These are phyloP conservation scores for Xerus inauris DNA, from an alignment of 2,113 vertebrate species.

Conservation along the genomic window DNA sequence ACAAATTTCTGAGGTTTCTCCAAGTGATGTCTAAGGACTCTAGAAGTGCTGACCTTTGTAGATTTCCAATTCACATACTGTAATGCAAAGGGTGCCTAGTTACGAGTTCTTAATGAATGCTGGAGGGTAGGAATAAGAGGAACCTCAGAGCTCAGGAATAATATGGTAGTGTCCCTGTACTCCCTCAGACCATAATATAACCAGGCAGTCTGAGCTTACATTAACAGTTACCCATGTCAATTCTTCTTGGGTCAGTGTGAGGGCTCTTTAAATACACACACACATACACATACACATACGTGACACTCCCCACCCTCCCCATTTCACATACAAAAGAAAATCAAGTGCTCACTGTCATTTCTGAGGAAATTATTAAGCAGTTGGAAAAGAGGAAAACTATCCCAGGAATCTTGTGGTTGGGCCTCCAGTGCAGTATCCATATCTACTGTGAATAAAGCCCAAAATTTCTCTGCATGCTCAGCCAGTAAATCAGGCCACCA, in stretches of 20 bases:
- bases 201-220: not conserved
- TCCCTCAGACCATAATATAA: not conserved
- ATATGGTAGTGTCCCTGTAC: not conserved
- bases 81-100: not conserved
- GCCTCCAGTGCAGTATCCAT: slow-evolving; percentile 93
- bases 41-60: not conserved
- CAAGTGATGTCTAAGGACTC: not conserved
- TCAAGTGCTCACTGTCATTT: slow-evolving; percentile 91
- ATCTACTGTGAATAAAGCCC: slow-evolving; percentile 94
- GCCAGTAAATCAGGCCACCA: slow-evolving; percentile 96
- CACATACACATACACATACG: too few relatives aligned
- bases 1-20: not conserved
- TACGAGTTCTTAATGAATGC: not conserved
- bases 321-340: not conserved
- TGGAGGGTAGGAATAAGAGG: not conserved
- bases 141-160: not conserved
- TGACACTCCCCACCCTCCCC: not conserved
- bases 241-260: accelerated
- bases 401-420: slow-evolving; percentile 96
- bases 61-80: not conserved
- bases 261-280: not conserved
- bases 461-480: slow-evolving; percentile 96
- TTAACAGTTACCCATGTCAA: accelerated
- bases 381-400: slow-evolving; percentile 98
- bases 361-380: slow-evolving; percentile 96